Conservation (phyloP, 2,797 vertebrate species). For the Periophthalmus magnuspinnatus region DNA sequence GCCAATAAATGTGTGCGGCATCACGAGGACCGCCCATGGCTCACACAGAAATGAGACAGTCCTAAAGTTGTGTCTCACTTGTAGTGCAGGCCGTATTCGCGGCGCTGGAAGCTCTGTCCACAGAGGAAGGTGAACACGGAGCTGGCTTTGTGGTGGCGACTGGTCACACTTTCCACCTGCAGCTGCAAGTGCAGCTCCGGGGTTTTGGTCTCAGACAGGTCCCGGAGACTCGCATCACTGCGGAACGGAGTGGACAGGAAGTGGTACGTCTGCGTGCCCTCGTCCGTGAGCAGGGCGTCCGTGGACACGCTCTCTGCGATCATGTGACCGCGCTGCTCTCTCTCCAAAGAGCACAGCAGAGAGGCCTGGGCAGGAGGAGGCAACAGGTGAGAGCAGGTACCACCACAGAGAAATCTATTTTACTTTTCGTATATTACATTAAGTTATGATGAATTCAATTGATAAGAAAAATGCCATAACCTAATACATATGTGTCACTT, state of each 20-base stretch:
- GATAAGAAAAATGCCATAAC: no score
- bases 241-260: conserved; percentile 86
- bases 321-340: conserved; percentile 87
- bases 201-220: conserved; percentile 68
- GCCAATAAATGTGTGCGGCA: no score
- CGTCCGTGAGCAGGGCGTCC: conserved; percentile 81
- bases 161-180: conserved; percentile 86
- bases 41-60: no score
- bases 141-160: conserved; percentile 89
- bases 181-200: conserved; percentile 87
- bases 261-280: conserved; percentile 90
- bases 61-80: conserved; percentile 52
- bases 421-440: no score
- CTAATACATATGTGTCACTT: no score
- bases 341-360: conserved; percentile 90
- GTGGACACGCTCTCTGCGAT: conserved; percentile 84
- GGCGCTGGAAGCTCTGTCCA: conserved; percentile 86
- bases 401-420: no score
- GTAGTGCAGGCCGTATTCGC: conserved; percentile 89
- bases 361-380: conserved; percentile 71
- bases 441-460: no score
- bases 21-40: no score
- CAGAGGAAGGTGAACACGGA: conserved; percentile 92
- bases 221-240: conserved; percentile 76
- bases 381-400: neutral